A percentile compares a stretch with the other conserved stretches of the same genome.
Conservation (phyloP, 2,797 vertebrate genomes). For the Chromis chromis region DNA sequence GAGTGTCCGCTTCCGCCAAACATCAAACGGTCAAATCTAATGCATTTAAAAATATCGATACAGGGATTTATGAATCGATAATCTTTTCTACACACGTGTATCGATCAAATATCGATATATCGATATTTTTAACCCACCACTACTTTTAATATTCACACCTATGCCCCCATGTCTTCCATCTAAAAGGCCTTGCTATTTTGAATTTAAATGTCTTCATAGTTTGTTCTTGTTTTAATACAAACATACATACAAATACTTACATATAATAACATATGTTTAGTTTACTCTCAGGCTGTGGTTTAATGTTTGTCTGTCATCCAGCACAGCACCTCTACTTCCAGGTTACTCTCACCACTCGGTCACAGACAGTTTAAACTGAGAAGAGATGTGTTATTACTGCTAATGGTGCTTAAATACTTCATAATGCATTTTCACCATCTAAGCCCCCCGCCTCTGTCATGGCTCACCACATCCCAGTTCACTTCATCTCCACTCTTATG, state of each 20-base stretch:
- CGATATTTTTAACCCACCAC: no score
- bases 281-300: background rate
- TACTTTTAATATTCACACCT: background rate
- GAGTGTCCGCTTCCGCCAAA: no score
- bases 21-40: no score
- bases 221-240: background rate
- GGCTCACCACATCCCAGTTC: conserved; percentile 30
- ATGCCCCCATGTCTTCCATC: background rate
- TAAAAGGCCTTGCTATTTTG: background rate
- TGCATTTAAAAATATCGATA: no score
- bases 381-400: conserved; percentile 27
- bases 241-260: background rate
- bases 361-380: conserved; percentile 38
- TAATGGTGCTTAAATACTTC: conserved; percentile 39
- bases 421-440: conserved; percentile 6
- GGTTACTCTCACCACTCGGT: conserved; percentile 30
- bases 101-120: no score
- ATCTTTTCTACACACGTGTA: no score
- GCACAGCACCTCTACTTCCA: background rate
- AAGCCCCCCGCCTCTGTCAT: conserved; percentile 25
- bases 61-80: no score
- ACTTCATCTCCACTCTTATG: conserved; percentile 33
- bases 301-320: conserved; percentile 10
- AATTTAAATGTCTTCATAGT: background rate
- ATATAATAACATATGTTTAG: background rate